Conservation (phyloP, 2,113 vertebrate species). For the Atlantisia rogersi region DNA sequence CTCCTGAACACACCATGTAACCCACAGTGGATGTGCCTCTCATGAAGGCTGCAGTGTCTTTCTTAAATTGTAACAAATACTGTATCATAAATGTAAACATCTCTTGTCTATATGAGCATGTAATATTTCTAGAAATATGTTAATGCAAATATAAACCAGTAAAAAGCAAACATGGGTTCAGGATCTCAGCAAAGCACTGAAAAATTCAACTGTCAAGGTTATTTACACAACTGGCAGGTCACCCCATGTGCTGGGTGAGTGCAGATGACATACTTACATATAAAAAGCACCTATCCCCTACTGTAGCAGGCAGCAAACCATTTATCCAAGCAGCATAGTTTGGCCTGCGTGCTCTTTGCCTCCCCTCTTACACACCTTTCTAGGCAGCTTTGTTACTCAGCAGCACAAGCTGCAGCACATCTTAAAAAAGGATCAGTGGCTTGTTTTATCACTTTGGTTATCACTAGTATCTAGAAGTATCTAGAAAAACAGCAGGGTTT, state of each 20-base stretch:
- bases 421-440: background rate
- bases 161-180: rapidly evolving
- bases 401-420: background rate
- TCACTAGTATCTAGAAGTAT: background rate
- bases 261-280: background rate
- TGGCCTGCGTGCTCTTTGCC: rapidly evolving
- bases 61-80: background rate
- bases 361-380: background rate
- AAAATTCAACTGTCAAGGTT: background rate
- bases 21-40: background rate
- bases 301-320: background rate
- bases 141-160: background rate
- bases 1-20: background rate
- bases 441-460: background rate
- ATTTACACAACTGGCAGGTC: background rate
- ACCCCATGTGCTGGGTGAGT: background rate
- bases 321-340: background rate
- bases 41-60: background rate
- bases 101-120: background rate
- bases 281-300: background rate
- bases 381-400: background rate
- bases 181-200: background rate
- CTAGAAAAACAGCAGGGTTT: background rate
- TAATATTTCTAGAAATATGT: background rate
- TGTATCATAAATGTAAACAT: background rate